Base-by-base conservation (phyloP, 1,140 invertebrate species). In the Microplitis mediator region DNA sequence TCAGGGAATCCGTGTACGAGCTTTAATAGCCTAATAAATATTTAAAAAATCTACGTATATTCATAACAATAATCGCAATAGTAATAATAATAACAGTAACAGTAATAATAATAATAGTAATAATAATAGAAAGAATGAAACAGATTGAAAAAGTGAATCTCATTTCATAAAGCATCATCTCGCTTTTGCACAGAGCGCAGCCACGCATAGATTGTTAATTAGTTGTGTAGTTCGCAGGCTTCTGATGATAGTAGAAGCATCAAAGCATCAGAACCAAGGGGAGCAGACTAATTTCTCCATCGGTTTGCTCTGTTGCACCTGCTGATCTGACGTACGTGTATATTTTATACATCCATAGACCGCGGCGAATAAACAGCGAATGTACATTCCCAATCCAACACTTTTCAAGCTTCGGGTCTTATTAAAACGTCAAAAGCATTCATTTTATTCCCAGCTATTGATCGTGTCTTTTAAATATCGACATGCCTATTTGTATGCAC, bases 271-370 rank as follows among this genome's bases (percentile, higher is more conserved):
- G 16, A 16, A 5, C 32, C 50, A 3, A 34, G 34, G 36, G 35
- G 54, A 13, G 14, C n/a, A 8, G 34, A 50, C 39, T 52, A 70
- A 70, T 70, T 70, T 70, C 68, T 70, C 68, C 58, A 70, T 70
- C 23, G 16, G 39, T 54, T 69, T 31, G 35, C 23, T 14, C 36
- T 16, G 39, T 32, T 70, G 58, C 68, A 70, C 68, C 68, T 70
- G 68, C 68, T 35, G 14, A 39, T 65, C 32, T 31, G 11, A 45
- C 39, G 6, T 45, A 45, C 39, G 16, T 32, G 31, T 60, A 32
- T 31, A 60, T 32, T 23, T 23, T 9, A 45, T 45, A 45, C 39
- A 11, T 11, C 2, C 39, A 11, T 45, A 45, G 6, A 32, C 54
- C 16, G 13, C 36, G 9, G 11, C 58, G 32, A 50, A 31, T 13